Evolutionary conservation across 2,888 invertebrate genomes (phyloP).

Genomic region (Epinotia nisella): DNA sequence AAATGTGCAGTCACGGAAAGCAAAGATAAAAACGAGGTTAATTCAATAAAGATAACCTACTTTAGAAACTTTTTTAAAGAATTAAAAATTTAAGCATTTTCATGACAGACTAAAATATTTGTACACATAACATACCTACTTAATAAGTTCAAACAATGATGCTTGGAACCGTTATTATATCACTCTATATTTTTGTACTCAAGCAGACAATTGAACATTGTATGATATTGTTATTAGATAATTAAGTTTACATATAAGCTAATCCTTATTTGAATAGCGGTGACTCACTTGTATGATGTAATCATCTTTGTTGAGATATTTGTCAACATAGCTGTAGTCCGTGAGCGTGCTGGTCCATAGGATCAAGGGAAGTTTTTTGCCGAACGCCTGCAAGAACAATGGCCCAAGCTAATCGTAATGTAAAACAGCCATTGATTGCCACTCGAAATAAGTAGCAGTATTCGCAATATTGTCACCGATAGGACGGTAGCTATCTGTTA

Average conservation of each 20-base stretch:
- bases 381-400: conserved; percentile 68
- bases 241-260: background rate
- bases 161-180: background rate
- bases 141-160: too few relatives aligned
- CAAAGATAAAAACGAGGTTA: background rate
- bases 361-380: conserved; percentile 86
- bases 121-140: too few relatives aligned
- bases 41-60: too few relatives aligned
- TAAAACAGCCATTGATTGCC: background rate
- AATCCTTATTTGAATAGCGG: conserved; percentile 13
- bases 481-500: background rate
- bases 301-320: conserved; percentile 88
- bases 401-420: background rate
- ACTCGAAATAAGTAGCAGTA: background rate
- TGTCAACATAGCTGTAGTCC: conserved; percentile 85
- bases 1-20: background rate
- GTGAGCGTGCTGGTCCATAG: conserved; percentile 94
- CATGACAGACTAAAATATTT: too few relatives aligned
- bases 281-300: conserved; percentile 90
- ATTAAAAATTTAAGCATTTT: too few relatives aligned
- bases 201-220: conserved; percentile 15
- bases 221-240: background rate
- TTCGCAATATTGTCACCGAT: background rate
- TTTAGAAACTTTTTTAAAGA: too few relatives aligned
- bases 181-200: conserved; percentile 3